Evolutionary conservation across 2,113 vertebrate species (phyloP).

Genomic region (Pachyramphus minor): DNA sequence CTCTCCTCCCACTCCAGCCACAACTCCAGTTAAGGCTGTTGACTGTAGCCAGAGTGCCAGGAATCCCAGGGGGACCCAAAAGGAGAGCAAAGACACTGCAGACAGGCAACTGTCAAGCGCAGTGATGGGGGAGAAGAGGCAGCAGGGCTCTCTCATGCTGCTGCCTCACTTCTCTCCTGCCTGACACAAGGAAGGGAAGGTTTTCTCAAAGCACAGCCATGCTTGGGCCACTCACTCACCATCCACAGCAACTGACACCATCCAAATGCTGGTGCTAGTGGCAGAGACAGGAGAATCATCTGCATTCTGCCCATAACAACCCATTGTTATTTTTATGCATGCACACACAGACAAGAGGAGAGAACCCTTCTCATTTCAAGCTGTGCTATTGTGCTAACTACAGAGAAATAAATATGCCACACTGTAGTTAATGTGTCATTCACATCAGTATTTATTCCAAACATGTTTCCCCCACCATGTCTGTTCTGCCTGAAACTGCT

Average conservation of each 20-base stretch:
- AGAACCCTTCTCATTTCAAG: conserved; percentile 21
- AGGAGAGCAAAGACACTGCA: fast-evolving
- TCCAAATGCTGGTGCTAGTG: not conserved
- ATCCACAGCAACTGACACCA: not conserved
- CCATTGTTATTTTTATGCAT: not conserved
- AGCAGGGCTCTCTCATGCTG: fast-evolving
- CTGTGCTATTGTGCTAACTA: conserved; percentile 54
- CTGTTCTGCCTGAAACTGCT: conserved; percentile 34
- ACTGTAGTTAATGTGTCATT: conserved; percentile 42
- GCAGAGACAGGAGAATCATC: not conserved
- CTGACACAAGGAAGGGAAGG: not conserved
- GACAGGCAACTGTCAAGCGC: fast-evolving
- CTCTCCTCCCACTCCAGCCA: not conserved
- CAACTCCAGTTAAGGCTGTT: not conserved
- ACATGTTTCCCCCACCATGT: conserved; percentile 44
- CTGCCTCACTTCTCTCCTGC: not conserved
- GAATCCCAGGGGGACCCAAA: not conserved
- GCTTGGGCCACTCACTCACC: not conserved
- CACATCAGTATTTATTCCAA: conserved; percentile 61
- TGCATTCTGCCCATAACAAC: not conserved
- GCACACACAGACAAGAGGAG: not conserved
- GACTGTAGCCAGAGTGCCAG: not conserved
- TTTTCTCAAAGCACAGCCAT: not conserved
- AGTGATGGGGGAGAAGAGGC: fast-evolving
- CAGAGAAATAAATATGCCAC: conserved; percentile 47